Base-by-base conservation (phyloP, 2,113 vertebrate genomes). In the Leptobrachium ailaonicum region DNA sequence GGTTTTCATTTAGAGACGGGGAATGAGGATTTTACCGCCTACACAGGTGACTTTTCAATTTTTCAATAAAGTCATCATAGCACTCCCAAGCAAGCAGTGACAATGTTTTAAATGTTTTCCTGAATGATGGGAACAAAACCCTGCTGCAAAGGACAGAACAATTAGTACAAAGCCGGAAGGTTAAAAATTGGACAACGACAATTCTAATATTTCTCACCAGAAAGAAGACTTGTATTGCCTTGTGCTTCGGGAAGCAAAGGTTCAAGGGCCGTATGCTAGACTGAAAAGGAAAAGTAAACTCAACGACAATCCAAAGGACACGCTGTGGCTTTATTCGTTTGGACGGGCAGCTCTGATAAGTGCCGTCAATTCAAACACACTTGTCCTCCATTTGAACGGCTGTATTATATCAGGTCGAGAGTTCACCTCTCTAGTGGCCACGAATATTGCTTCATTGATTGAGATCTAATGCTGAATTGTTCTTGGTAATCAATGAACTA, bases 1-100 rank as follows among this genome's bases (percentile, higher is more conserved):
- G 56, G 80, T 87, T 92, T 94, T 93, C 91, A 91, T 92, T 89
- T 90, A 83, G 70, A 82, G 79, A 86, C 76, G 81, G 82, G 71
- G 84, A 89, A 89, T 75, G 43, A 87, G 83, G 85, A 88, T 88
- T 91, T 89, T 79, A 86, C 87, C 78, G 82, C 87, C 85, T 82
- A 84, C 83, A 64, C 4, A 81, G 20, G 66, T 66, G 63, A 88
- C 78, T 86, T 85, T 87, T 85, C 83, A 82, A 85, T 88, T 88
- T 88, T 87, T 90, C 84, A 86, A 72, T 85, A 85, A 58, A 87
- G 89, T 85, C 85, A 83, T 82, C 72, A 69, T 72, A 84, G 82
- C 71, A 76, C 56, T 90, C 75, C 86, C 73, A 43, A 89, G 81
- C 79, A 84, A 88, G 81, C 79, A 83, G 56, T 82, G 75, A 75